These are phyloP conservation scores for Drosophila suboccidentalis DNA, from an alignment of 2,888 invertebrate genomes.

Conservation along the genomic window DNA sequence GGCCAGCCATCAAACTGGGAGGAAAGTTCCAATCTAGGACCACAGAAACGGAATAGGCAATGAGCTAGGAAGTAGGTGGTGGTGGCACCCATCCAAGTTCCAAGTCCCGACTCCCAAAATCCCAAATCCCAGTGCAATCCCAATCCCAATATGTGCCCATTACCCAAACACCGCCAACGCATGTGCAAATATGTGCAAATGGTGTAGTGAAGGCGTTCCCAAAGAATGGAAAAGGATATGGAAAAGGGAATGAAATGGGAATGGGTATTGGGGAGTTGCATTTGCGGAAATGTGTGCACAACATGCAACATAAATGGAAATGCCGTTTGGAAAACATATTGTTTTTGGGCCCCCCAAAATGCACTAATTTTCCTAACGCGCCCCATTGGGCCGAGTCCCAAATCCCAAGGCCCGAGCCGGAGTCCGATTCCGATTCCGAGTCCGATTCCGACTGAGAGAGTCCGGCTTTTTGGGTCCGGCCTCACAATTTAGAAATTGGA, in stretches of 20 bases:
- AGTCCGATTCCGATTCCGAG: neutral
- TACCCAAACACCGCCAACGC: constrained; percentile 33
- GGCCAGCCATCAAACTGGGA: constrained; percentile 29
- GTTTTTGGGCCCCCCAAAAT: constrained; percentile 78
- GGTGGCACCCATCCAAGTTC: constrained; percentile 3
- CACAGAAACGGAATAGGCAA: constrained; percentile 60
- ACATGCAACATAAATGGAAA: constrained; percentile 80
- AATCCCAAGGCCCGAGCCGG: neutral
- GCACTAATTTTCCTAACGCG: constrained; percentile 80
- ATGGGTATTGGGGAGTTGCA: constrained; percentile 47
- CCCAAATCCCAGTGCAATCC: constrained; percentile 49
- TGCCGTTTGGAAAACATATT: constrained; percentile 81
- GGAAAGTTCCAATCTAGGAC: constrained; percentile 65
- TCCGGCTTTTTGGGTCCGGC: constrained; percentile 28
- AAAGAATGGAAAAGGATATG: neutral
- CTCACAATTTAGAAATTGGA: constrained; percentile 80
- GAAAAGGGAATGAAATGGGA: neutral
- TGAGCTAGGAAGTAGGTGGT: constrained; percentile 24
- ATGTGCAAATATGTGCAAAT: constrained; percentile 63
- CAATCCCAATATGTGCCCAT: constrained; percentile 55
- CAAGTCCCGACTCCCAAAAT: too few relatives aligned
- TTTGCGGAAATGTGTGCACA: constrained; percentile 82
- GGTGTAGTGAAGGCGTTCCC: constrained; percentile 42
- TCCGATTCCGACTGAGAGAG: neutral
- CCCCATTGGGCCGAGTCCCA: constrained; percentile 49